Base-by-base conservation (phyloP, 2,888 invertebrate genomes). In the Rapana venosa region DNA sequence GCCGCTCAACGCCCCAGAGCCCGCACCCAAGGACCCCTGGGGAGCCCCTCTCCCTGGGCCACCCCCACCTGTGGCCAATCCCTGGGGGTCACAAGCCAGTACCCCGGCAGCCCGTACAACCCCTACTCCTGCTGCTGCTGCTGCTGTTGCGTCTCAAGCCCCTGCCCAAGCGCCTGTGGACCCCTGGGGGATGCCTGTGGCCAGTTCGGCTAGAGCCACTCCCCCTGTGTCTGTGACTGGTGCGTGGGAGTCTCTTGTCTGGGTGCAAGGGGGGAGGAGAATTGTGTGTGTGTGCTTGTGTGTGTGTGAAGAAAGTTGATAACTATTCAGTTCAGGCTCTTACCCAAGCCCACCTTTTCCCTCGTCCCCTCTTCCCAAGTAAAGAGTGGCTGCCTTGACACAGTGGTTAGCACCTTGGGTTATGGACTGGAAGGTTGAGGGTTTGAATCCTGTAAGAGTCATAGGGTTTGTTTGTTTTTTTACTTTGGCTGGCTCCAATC, bases 181-280 rank as follows among this genome's bases (percentile, higher is more conserved):
- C 90, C 95, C 96, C 66, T 96, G 96, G 96, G 95, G 94, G 17
- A 93, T 94, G 74, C 94, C 95, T 11, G 92, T 93, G 35, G 91
- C 87, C 70, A 89, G 92, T 90, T 89, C 93, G 91, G 89, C 92
- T 90, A 79, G 90, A 83, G 84, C 92, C 36, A 90, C 92, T 79
- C 90, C 91, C 58, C 90, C 89, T 56, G 83, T n/a, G 0, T 36
- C 92, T 66, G 91, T 91, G 77, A 93, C 91, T 91, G 93, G 92
- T 94, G 93, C 90, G 91, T 93, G 36, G 32, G 85, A 11, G 30
- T 58, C 17, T 58, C 15, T 6, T 30, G 47, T 58, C 11, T 17
- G 13, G 92, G 74, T n/a, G 47, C 47, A 47, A 8, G 47, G 47
- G 47, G 2, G 47, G n/a, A n/a, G 47, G 47, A 47, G 47, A 47